Conservation (phyloP, 1,140 invertebrate genomes). For the Camponotus floridanus region DNA sequence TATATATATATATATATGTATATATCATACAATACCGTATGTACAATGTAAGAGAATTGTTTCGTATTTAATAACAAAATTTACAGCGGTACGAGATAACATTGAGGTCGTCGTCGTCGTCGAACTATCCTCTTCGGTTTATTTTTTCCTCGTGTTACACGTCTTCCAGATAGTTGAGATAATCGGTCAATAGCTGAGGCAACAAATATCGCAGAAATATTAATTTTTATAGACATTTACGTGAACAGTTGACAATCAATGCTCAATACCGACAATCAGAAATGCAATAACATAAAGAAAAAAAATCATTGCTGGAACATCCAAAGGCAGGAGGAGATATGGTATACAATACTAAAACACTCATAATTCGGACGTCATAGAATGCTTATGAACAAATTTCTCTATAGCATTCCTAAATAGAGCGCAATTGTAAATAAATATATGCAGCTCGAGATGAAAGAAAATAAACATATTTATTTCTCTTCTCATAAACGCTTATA, state of each 20-base stretch:
- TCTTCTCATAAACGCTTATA: slow-evolving; percentile 47
- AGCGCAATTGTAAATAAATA: slow-evolving; percentile 15
- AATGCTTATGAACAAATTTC: neutral
- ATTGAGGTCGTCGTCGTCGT: slow-evolving; percentile 65
- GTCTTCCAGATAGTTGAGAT: slow-evolving; percentile 2
- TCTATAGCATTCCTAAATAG: neutral
- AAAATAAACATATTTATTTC: slow-evolving; percentile 63
- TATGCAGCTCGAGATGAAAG: slow-evolving; percentile 30
- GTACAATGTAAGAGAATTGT: slow-evolving; percentile 72
- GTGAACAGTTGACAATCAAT: slow-evolving; percentile 7
- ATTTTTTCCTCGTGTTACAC: neutral
- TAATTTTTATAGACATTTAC: neutral
- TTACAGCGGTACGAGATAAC: slow-evolving; percentile 74
- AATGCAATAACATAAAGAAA: neutral
- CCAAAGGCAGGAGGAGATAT: neutral
- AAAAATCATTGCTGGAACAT: neutral
- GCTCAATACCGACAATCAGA: too few relatives aligned
- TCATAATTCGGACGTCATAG: neutral
- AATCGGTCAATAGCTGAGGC: neutral
- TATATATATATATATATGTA: slow-evolving; percentile 54
- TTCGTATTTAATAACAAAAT: slow-evolving; percentile 76
- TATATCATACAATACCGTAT: slow-evolving; percentile 68
- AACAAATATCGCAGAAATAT: neutral
- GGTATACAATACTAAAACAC: neutral
- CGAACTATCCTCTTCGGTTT: slow-evolving; percentile 49